Evolutionary conservation across 2,888 invertebrate genomes (phyloP), one percentile per base, ranked within the genome.

Genomic region (Junonia oenone): DNA sequence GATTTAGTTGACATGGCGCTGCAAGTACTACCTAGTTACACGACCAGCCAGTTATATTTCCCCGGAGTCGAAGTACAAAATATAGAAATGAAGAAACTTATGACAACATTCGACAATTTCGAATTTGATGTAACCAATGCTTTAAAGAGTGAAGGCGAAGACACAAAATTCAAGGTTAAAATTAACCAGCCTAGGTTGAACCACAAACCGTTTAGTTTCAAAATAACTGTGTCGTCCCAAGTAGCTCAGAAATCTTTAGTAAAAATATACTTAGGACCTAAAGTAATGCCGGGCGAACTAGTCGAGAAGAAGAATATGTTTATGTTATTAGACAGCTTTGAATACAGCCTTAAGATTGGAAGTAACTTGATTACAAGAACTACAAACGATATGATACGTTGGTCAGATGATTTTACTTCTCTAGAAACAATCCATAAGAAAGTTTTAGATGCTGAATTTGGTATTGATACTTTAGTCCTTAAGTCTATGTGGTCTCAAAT

Each of bases 211-310:
- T 95, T 95, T 85, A 89, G 88, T 57, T 89, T 93, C 64, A 92
- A 92, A 72, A 82, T 95, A 40, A 90, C 91, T 47, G 86, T 95
- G 35, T 86, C 91, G 14, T 92, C 94, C 22, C 89, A 93, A 40
- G 91, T 92, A 33, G 72, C 85, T 2, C 88, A 88, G 61, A 92
- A 92, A 70, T 93, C 92, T 11, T 78, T 92, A 31, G 81, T 95
- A 8, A 93, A 93, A 67, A 82, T 94, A 40, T 95, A 92, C 85
- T 73, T 95, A 33, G 95, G 94, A 56, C 95, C 95, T 2, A 94
- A 93, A 80, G 90, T 92, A 63, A 91, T 93, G 69, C 91, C 92
- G 35, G 91, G 91, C 52, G 90, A 91, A 66, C 83, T 91, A 45
- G 70, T 75, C 65, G 76, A 62, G 68, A 92, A 68, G 81, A 91